phyloP scores from a whole-genome alignment of 2,113 vertebrate species.

The Malurus alboscapulatus region DNA sequence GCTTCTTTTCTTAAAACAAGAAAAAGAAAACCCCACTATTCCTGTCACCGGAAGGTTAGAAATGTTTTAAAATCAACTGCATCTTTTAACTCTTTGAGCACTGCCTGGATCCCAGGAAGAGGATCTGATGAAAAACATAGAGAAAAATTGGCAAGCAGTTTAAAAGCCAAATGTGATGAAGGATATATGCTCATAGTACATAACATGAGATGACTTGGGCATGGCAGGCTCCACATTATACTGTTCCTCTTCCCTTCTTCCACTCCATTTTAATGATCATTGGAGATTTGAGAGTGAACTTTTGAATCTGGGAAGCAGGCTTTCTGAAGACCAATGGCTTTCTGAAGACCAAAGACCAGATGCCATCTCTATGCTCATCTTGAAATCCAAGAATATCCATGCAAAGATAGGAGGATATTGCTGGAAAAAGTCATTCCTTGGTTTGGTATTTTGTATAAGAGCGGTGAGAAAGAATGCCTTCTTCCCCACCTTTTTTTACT shows the following conservation, averaged over 20 bases:
- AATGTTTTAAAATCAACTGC: not conserved
- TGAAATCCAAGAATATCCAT: not conserved
- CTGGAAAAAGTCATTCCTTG: not conserved
- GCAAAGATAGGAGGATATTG: not conserved
- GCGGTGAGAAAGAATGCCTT: not conserved
- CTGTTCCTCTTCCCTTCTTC: not conserved
- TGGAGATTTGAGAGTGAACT: not conserved
- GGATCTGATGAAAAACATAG: not conserved
- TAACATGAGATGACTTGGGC: not conserved
- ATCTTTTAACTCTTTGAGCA: conserved; percentile 26
- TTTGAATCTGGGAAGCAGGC: not conserved
- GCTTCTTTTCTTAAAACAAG: too few relatives aligned
- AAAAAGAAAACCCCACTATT: not conserved
- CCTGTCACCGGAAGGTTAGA: not conserved
- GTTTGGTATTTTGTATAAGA: not conserved
- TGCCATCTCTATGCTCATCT: not conserved
- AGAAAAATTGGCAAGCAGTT: not conserved
- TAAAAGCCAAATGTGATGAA: not conserved
- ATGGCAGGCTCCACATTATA: not conserved
- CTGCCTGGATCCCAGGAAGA: not conserved
- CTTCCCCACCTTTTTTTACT: not conserved
- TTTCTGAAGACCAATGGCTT: not conserved
- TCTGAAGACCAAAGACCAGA: not conserved
- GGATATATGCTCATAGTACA: not conserved
- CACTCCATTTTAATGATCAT: not conserved